Evolutionary conservation across 2,113 vertebrate species (phyloP), one percentile per base, ranked within the genome.

Genomic region (Corythoichthys intestinalis): DNA sequence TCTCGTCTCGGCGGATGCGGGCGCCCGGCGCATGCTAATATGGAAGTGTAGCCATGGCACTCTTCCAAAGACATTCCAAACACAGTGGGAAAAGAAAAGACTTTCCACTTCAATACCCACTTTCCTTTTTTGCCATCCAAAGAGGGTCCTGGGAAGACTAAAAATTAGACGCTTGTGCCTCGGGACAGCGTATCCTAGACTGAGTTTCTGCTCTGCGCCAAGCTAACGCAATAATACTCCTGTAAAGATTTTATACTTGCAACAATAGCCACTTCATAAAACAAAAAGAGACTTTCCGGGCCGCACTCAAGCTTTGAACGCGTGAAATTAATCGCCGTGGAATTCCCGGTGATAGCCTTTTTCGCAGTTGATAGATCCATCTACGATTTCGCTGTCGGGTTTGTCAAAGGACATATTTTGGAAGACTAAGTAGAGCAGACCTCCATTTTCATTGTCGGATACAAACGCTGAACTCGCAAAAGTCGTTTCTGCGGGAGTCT

Each of bases 21-120:
- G 14, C 83, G 73, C 69, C 83, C 66, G 70, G 64, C 64, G 81
- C 80, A 89, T 88, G 82, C 84, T 90, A 89, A 89, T 88, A 66
- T 69, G 67, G 76, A 78, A 72, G 66, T 9, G 69, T 76, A 77
- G 66, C 74, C 13, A 67, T 86, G 87, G 83, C 83, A 49, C 54
- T 74, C 54, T 28, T 86, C 86, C 86, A 86, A 78, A 82, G 76
- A 47, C 76, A 65, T 79, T 82, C 77, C 79, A 76, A 73, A 75
- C 77, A 79, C 71, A 74, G 54, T 67, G 73, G 71, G 72, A 62
- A 72, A 76, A 73, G 56, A 76, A 61, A 72, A 66, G 58, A 76
- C 66, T 50, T 41, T 41, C 66, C 34, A 4, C 35, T 74, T 66
- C 38, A 70, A 65, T 66, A 72, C 65, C 65, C 65, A 66, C 69